Base-by-base conservation (phyloP, 1,140 invertebrate genomes). In the Neodiprion fabricii region DNA sequence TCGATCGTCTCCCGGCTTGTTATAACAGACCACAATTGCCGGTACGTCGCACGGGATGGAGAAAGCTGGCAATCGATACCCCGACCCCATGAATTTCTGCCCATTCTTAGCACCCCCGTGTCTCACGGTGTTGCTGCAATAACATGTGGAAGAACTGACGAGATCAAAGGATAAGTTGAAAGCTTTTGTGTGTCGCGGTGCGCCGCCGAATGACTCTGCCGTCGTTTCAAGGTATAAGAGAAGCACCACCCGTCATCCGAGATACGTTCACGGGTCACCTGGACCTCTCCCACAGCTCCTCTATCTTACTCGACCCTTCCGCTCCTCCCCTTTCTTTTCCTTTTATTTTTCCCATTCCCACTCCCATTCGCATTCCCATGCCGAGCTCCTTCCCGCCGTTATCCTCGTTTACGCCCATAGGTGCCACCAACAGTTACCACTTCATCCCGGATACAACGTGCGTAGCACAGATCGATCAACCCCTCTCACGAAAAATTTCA, bases 151-250 rank as follows among this genome's bases (percentile, higher is more conserved):
- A 17, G 11, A 14, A 61, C 53, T 61, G 53, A 61, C 53, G 53
- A 61, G 53, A 61, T 61, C 53, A 61, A 61, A 61, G n/a, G 53
- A 61, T 61, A 61, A 61, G 53, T 61, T 61, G n/a, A 61, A 61
- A 61, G 53, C 53, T 61, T 61, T 61, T 61, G 53, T 61, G 8
- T 61, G 53, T 61, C 53, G 28, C 28, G 28, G 28, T 5, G 28
- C 28, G 28, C 28, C 28, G 28, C 28, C 28, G 28, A 40, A 40
- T 40, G 28, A 40, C 28, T 40, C 28, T 5, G 5, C 28, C 28
- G 28, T 40, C 28, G 28, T 40, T 40, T 40, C 28, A 40, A 40
- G 28, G 28, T 40, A 40, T 40, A 40, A 40, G 28, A 40, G 28
- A 40, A 40, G 28, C 28, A 40, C 28, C 28, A 40, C 28, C 28